Conservation (phyloP, 2,797 vertebrate genomes). For the Mus caroli region DNA sequence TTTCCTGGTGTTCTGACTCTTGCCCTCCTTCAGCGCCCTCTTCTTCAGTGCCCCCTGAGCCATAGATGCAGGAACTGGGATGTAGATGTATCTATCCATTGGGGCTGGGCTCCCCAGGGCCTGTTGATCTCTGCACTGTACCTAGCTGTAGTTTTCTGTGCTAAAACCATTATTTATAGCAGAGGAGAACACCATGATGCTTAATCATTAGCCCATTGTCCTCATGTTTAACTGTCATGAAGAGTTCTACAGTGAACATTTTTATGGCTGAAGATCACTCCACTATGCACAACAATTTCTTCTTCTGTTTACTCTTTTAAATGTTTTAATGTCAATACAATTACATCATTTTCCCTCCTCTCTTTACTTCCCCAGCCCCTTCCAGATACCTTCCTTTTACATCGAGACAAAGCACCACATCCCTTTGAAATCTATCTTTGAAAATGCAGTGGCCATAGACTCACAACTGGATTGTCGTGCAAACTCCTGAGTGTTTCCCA, state of each 20-base stretch:
- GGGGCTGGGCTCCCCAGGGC: no score
- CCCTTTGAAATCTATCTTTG: neutral
- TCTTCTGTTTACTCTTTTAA: neutral
- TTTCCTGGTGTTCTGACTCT: neutral
- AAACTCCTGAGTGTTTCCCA: neutral
- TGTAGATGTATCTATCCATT: neutral
- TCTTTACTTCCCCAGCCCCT: neutral
- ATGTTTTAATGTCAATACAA: neutral
- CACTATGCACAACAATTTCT: neutral
- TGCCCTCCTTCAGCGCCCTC: neutral
- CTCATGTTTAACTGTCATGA: neutral
- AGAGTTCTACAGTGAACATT: neutral
- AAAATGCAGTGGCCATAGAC: neutral
- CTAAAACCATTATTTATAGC: neutral
- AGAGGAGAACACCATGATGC: neutral
- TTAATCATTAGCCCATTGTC: neutral
- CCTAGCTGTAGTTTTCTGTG: neutral
- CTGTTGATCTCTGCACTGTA: neutral
- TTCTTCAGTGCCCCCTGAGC: neutral
- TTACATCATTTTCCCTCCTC: neutral
- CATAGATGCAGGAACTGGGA: neutral
- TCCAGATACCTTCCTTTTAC: neutral
- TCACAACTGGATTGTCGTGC: neutral
- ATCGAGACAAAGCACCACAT: neutral
- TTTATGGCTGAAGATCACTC: neutral